These are phyloP conservation scores for Schizothorax lantsangensis DNA, from an alignment of 2,797 vertebrate genomes.

Conservation along the genomic window DNA sequence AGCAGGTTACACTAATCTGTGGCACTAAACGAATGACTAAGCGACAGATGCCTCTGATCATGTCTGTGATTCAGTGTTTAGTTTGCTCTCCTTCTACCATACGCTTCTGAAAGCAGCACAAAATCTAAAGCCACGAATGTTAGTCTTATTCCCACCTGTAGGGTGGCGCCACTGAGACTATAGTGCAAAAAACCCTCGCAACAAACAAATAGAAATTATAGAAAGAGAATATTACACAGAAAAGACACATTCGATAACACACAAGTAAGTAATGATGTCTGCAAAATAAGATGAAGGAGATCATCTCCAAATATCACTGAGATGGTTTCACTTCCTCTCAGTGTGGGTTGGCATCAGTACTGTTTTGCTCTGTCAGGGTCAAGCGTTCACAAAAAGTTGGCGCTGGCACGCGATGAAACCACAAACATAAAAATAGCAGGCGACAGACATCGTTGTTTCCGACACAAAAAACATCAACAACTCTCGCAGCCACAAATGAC, in stretches of 20 bases:
- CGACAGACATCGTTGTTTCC: neutral
- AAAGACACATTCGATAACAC: neutral
- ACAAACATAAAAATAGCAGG: conserved; percentile 21
- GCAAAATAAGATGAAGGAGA: neutral
- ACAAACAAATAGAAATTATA: too few relatives aligned
- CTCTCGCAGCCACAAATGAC: neutral
- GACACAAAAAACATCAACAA: neutral
- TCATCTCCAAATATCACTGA: neutral
- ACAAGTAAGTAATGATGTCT: neutral
- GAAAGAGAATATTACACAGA: neutral
- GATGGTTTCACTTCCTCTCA: conserved; percentile 41
- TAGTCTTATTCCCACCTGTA: neutral
- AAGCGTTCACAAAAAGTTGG: conserved; percentile 7
- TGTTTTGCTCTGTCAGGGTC: conserved; percentile 33
- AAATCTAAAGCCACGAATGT: neutral
- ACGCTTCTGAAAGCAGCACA: neutral
- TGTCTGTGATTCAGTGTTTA: neutral
- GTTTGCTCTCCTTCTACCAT: neutral
- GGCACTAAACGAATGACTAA: neutral
- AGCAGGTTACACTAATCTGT: conserved; percentile 2
- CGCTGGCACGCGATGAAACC: conserved; percentile 26
- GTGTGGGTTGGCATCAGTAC: conserved; percentile 1
- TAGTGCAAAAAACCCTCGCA: neutral
- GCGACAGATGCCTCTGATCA: neutral
- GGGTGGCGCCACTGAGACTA: neutral